These are phyloP conservation scores for Gavia stellata DNA, from an alignment of 2,113 vertebrate species.

Conservation along the genomic window DNA sequence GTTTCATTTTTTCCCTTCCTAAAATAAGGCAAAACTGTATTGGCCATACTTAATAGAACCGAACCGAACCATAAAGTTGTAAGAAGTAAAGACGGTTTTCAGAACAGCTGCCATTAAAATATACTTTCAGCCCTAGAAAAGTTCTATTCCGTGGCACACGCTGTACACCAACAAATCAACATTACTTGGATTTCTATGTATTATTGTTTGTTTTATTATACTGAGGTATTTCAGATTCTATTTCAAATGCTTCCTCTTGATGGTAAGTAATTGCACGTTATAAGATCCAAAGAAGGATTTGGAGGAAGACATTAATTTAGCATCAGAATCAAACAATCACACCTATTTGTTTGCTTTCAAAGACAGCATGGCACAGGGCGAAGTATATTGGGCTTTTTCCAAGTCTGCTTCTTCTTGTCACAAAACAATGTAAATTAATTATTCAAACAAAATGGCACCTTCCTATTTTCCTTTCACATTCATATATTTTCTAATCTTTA, in stretches of 20 bases:
- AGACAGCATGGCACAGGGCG: background rate
- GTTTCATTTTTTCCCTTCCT: background rate
- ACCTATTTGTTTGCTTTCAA: background rate
- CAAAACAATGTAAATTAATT: background rate
- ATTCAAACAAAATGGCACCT: rapidly evolving
- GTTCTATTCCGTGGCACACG: background rate
- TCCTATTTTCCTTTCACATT: background rate
- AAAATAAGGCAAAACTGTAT: background rate
- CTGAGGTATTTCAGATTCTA: background rate
- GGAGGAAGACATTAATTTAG: background rate
- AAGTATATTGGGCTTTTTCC: background rate
- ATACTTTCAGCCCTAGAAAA: background rate
- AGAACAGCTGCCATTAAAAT: background rate
- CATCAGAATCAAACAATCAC: background rate
- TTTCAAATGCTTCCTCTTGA: background rate
- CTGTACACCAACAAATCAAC: background rate
- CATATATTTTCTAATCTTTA: background rate
- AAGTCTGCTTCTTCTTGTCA: background rate
- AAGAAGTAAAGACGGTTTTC: background rate
- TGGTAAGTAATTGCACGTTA: background rate
- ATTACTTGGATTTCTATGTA: background rate
- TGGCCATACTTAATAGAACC: background rate
- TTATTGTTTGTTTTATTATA: background rate
- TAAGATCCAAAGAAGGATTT: background rate
- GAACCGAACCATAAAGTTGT: background rate